Evolutionary conservation across 2,113 vertebrate genomes (phyloP), one percentile per base, ranked within the genome.

Genomic region (Epinephelus cyanopodus): DNA sequence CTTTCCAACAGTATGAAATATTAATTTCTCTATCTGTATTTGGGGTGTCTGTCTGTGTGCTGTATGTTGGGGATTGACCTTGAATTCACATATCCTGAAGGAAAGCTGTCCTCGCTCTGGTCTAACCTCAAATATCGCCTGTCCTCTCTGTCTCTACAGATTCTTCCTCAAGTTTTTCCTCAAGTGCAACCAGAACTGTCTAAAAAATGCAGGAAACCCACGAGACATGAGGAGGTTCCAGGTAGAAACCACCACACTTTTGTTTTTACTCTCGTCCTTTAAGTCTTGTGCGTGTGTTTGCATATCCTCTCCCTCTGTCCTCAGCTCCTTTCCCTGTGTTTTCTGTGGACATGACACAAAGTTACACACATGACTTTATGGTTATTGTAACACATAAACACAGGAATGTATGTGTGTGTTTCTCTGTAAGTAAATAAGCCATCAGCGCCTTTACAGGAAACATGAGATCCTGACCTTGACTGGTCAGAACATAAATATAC

Each of bases 121-220:
- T 65, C 54, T 52, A 14, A 87, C 79, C 70, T 67, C 48, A 84
- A 70, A 69, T 54, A 18, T 83, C 62, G 7, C 15, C 42, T 82
- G 57, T 60, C 65, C 66, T 85, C 27, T 89, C 27, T 89, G 39
- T 89, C 60, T 88, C 84, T 13, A 19, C 90, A 99, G 98, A 93
- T 99, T 99, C 95, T 99, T 99, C 95, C 96, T 99, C 92, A 99
- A 99, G 94, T 99, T 99, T 95, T 99, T 99, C 95, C 97, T 99
- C 93, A 99, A 99, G 95, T 99, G 98, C 95, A 99, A 99, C 96
- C 98, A 99, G 95, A 99, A 99, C 96, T 99, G 98, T 95, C 95
- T 99, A 95, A 99, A 99, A 95, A 99, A 99, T 93, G 98, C 98
- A 56, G 98, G 98, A 93, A 99, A 99, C 92, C 33, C 98, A 69